These are phyloP conservation scores for Patagioenas fasciata DNA, from an alignment of 2,113 vertebrate genomes.

Conservation along the genomic window DNA sequence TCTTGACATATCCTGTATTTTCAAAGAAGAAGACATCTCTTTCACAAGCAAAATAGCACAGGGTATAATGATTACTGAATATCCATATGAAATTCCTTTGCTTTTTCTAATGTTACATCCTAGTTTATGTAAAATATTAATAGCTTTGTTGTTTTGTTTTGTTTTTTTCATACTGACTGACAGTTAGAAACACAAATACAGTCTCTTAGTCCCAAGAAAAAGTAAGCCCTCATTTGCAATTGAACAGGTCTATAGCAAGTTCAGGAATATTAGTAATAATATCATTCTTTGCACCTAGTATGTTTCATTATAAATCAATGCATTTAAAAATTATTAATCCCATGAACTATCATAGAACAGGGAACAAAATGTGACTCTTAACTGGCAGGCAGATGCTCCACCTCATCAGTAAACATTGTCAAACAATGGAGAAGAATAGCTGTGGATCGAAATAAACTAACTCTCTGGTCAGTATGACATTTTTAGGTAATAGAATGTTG, in stretches of 20 bases:
- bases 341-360: neutral
- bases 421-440: neutral
- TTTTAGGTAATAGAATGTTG: neutral
- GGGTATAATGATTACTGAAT: neutral
- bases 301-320: neutral
- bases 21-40: neutral
- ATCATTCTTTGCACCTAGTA: neutral
- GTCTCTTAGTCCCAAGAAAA: neutral
- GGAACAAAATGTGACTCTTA: neutral
- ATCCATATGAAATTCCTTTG: neutral
- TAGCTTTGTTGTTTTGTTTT: neutral
- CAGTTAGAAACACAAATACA: neutral
- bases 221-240: neutral
- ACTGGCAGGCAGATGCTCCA: neutral
- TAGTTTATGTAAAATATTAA: neutral
- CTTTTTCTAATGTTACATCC: neutral
- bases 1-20: neutral
- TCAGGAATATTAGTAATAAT: neutral
- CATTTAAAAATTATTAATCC: neutral
- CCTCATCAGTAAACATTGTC: neutral
- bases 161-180: neutral
- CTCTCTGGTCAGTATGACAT: neutral
- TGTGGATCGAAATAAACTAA: neutral
- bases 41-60: neutral
- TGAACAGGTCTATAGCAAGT: neutral